These are phyloP conservation scores for Sabatieria punctata DNA, from an alignment of 2,888 invertebrate genomes.

Conservation along the genomic window DNA sequence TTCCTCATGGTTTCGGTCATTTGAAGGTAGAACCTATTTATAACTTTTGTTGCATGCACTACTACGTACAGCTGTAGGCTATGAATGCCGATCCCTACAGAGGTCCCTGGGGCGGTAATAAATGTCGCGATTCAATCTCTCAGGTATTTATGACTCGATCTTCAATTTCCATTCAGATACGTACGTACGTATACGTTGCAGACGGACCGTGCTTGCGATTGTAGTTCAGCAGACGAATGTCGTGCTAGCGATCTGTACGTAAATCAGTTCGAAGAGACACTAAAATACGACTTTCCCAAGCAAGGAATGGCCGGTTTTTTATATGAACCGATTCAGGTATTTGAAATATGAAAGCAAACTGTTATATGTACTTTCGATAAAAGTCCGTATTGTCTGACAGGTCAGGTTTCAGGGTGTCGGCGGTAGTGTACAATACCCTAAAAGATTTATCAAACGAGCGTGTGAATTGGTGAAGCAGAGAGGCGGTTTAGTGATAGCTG, in stretches of 20 bases:
- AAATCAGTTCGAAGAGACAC: slow-evolving; percentile 58
- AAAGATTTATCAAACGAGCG: slow-evolving; percentile 62
- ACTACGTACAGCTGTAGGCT: slow-evolving; percentile 39
- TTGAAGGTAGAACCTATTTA: background rate
- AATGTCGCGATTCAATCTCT: slow-evolving; percentile 65
- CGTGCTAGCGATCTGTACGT: slow-evolving; percentile 42
- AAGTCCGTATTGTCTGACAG: background rate
- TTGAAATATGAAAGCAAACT: slow-evolving; percentile 14
- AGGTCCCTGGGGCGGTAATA: slow-evolving; percentile 72
- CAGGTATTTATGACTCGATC: slow-evolving; percentile 26
- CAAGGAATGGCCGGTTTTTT: slow-evolving; percentile 69
- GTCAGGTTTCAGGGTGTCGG: slow-evolving; percentile 57
- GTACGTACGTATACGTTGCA: slow-evolving; percentile 41
- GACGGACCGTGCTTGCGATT: slow-evolving; percentile 50
- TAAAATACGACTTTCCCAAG: slow-evolving; percentile 58
- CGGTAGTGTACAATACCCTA: slow-evolving; percentile 78
- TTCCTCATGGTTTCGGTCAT: slow-evolving; percentile 21
- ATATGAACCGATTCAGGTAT: slow-evolving; percentile 74
- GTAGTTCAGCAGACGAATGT: slow-evolving; percentile 35
- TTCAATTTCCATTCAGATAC: too few relatives aligned
- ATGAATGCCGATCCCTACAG: slow-evolving; percentile 79
- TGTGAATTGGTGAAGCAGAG: slow-evolving; percentile 55
- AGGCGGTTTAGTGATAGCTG: slow-evolving; percentile 74
- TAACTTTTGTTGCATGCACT: background rate
- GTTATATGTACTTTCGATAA: background rate